Percentiles rank a stretch among this genome's conserved stretches.
phyloP scores from a whole-genome alignment of 2,888 invertebrate species.

The Drosophila fulvimacula region DNA sequence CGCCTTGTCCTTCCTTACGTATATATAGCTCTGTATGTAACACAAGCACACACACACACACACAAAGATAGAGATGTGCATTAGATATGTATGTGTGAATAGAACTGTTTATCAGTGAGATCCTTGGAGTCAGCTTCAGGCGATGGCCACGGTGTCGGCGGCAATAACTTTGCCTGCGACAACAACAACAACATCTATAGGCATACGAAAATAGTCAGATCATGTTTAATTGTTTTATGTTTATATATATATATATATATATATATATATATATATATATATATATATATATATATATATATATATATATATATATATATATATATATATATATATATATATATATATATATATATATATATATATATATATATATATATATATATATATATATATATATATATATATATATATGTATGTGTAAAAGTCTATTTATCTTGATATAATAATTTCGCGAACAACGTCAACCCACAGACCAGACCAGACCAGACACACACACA shows the following conservation, averaged over 20 bases:
- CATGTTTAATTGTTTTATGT: slow-evolving; percentile 47
- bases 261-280: slow-evolving; percentile 22
- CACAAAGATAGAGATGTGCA: no score
- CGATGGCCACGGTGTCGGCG: not conserved
- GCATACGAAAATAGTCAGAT: slow-evolving; percentile 35
- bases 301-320: no score
- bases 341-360: slow-evolving; percentile 20
- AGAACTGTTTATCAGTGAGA: not conserved
- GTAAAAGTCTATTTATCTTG: not conserved
- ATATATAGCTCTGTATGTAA: not conserved
- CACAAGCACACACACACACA: not conserved
- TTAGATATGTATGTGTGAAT: no score
- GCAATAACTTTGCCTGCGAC: not conserved
- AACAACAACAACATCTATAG: not conserved
- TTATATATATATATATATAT: slow-evolving; percentile 17
- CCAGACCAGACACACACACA: slow-evolving; percentile 6
- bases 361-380: slow-evolving; percentile 5
- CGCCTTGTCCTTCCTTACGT: not conserved
- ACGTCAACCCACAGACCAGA: slow-evolving; percentile 8
- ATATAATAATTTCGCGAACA: slow-evolving; percentile 10
- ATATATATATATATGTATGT: slow-evolving; percentile 11
- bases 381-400: slow-evolving; percentile 14
- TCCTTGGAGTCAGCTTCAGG: not conserved
- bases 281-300: slow-evolving; percentile 20
- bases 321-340: slow-evolving; percentile 9